Conservation (phyloP, 2,888 invertebrate genomes). For the Tetropium fuscum region DNA sequence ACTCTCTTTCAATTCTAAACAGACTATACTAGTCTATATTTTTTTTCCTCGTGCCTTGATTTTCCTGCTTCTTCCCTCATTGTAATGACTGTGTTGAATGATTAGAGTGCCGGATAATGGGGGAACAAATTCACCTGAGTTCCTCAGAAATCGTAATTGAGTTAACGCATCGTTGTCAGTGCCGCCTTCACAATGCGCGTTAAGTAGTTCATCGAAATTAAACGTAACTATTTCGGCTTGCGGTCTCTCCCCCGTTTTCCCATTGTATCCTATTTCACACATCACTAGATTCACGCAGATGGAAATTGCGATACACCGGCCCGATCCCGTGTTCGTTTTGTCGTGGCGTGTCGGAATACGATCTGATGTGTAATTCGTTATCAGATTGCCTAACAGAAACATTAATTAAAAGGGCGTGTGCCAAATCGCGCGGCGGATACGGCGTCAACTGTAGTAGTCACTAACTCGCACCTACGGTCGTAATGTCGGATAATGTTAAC, state of each 20-base stretch:
- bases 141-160: no score
- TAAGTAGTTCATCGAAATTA: slow-evolving; percentile 31
- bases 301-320: slow-evolving; percentile 24
- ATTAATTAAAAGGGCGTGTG: slow-evolving; percentile 22
- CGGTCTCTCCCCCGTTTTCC: slow-evolving; percentile 30
- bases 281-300: slow-evolving; percentile 37
- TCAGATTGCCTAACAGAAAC: slow-evolving; percentile 8
- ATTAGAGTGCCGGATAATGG: no score
- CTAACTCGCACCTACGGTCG: neutral
- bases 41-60: no score
- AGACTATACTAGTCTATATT: no score
- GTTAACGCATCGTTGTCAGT: no score
- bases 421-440: neutral
- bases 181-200: neutral
- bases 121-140: no score
- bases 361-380: slow-evolving; percentile 27
- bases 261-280: slow-evolving; percentile 39
- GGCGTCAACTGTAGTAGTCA: slow-evolving; percentile 7
- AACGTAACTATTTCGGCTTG: slow-evolving; percentile 33
- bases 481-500: slow-evolving; percentile 20
- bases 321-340: slow-evolving; percentile 11
- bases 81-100: no score
- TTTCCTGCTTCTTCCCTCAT: no score
- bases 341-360: slow-evolving; percentile 6
- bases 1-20: no score